These are phyloP conservation scores for Rhabdophis nuchalis DNA, from an alignment of 2,797 vertebrate genomes.

Conservation along the genomic window DNA sequence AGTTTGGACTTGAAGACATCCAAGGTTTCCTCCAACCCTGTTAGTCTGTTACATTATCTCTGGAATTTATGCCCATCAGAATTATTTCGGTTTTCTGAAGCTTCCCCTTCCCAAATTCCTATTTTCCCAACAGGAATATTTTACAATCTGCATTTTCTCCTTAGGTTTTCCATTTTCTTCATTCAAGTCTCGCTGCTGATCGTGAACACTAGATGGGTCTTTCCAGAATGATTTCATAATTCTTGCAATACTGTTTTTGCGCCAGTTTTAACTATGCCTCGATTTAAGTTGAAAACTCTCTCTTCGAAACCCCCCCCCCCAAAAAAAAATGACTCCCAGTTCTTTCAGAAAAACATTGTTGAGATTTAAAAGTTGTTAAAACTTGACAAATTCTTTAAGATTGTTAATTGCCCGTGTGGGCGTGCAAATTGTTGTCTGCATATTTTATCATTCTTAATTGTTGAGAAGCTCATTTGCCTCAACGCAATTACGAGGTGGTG, in stretches of 20 bases:
- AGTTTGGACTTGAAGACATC: too few species aligned
- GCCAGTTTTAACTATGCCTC: background rate
- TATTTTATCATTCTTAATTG: conserved; percentile 28
- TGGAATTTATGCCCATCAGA: background rate
- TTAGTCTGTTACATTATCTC: background rate
- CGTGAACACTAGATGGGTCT: background rate
- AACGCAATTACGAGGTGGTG: background rate
- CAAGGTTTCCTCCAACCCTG: too few species aligned
- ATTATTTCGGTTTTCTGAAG: background rate
- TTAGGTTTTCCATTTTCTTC: background rate
- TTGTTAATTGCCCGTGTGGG: conserved; percentile 10
- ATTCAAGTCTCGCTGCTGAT: background rate
- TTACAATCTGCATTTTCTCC: background rate
- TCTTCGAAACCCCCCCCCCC: background rate
- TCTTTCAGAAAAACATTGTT: background rate
- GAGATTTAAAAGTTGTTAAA: background rate
- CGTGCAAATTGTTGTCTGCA: conserved; percentile 8
- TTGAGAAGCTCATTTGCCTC: conserved; percentile 13
- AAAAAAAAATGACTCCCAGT: background rate
- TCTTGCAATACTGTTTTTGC: background rate
- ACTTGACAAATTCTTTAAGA: conserved; percentile 13
- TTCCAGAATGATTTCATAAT: background rate
- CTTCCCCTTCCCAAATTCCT: background rate
- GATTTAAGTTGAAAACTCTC: background rate
- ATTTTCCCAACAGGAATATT: background rate